Percentiles rank a stretch among this genome's conserved stretches.
phyloP scores from a whole-genome alignment of 2,797 vertebrate genomes.

The Microcaecilia unicolor region DNA sequence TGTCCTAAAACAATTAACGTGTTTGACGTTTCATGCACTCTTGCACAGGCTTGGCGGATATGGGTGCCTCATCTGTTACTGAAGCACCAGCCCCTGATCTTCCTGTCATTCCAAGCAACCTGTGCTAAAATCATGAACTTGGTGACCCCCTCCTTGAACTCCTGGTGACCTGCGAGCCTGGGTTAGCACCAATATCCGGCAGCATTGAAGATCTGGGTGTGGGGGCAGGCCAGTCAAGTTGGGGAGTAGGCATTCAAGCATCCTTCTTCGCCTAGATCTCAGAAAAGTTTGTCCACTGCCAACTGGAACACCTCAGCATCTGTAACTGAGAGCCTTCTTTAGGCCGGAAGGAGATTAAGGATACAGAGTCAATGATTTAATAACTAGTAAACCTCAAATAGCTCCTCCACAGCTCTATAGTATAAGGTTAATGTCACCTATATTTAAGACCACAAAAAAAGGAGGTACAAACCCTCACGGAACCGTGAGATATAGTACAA shows the following conservation, averaged over 20 bases:
- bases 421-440: too few species aligned
- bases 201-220: slow-evolving; percentile 1
- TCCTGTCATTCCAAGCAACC: slow-evolving; percentile 3
- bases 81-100: neutral
- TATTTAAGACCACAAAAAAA: too few species aligned
- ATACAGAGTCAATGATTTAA: too few species aligned
- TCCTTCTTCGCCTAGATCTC: slow-evolving; percentile 1
- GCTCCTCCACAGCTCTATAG: too few species aligned
- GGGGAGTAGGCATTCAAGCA: slow-evolving; percentile 13
- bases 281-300: slow-evolving; percentile 10
- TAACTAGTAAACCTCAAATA: too few species aligned
- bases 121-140: slow-evolving; percentile 33
- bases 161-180: neutral
- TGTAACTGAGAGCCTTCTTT: too few species aligned
- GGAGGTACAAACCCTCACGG: too few species aligned
- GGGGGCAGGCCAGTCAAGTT: neutral
- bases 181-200: slow-evolving; percentile 48
- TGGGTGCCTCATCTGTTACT: slow-evolving; percentile 13
- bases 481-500: too few species aligned
- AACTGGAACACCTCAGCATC: slow-evolving; percentile 20
- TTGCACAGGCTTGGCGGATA: slow-evolving; percentile 15
- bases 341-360: slow-evolving; percentile 21
- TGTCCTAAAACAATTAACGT: slow-evolving; percentile 57
- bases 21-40: slow-evolving; percentile 26
- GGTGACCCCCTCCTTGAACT: slow-evolving; percentile 26